Evolutionary conservation across 2,888 invertebrate species (phyloP).

Genomic region (Xestoiulus laeticollis): DNA sequence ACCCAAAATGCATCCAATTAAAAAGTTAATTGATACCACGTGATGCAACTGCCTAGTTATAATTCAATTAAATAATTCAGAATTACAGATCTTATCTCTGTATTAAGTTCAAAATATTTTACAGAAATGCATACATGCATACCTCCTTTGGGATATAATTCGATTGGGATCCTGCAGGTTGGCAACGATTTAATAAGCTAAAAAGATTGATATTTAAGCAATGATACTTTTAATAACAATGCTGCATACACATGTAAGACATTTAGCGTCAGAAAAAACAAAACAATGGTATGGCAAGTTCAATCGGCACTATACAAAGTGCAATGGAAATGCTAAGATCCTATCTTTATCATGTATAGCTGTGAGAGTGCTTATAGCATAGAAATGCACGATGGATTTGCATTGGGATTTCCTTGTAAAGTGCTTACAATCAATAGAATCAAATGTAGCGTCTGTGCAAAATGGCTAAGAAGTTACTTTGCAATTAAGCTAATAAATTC

Average conservation of each 20-base stretch:
- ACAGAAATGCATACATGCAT: too few species aligned
- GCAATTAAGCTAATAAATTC: background rate
- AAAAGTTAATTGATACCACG: too few species aligned
- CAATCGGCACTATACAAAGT: conserved; percentile 25
- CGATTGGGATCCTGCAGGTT: too few species aligned
- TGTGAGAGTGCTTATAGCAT: background rate
- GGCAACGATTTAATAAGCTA: too few species aligned
- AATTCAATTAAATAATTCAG: too few species aligned
- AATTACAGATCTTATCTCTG: too few species aligned
- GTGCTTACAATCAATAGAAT: background rate
- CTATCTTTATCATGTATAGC: conserved; percentile 8
- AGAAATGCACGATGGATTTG: background rate
- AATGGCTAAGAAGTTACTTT: background rate
- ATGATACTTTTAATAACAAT: conserved; percentile 29
- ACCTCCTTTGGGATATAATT: too few species aligned
- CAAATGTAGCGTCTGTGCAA: background rate
- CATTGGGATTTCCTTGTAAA: background rate
- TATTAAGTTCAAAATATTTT: too few species aligned
- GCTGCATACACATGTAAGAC: conserved; percentile 27
- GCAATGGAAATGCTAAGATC: conserved; percentile 18
- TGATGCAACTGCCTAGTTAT: too few species aligned
- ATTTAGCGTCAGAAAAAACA: conserved; percentile 27
- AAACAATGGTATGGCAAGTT: background rate
- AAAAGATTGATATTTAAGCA: background rate
- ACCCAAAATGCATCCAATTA: too few species aligned